Percentiles rank a stretch among this genome's conserved stretches.
Conservation (phyloP, 2,888 invertebrate genomes). For the Sepioteuthis lessoniana region DNA sequence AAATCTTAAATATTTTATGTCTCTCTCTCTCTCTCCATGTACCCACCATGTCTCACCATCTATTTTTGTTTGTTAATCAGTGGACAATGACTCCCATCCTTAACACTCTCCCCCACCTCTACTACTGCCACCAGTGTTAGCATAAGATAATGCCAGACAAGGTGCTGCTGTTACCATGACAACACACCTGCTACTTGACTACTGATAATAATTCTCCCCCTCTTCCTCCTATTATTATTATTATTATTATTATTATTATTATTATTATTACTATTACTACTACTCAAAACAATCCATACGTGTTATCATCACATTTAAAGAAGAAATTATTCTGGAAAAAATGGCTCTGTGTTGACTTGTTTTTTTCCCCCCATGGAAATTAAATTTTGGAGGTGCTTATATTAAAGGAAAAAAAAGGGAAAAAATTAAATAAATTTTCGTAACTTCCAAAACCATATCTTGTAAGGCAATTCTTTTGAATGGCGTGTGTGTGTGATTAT, state of each 20-base stretch:
- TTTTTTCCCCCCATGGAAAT: neutral
- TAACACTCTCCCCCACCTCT: neutral
- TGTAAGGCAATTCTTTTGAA: neutral
- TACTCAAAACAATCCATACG: conserved; percentile 6
- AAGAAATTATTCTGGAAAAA: neutral
- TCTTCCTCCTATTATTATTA: neutral
- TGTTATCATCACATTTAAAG: conserved; percentile 23
- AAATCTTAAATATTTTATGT: neutral
- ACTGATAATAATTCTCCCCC: neutral
- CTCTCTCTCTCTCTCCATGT: neutral
- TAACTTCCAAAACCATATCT: neutral
- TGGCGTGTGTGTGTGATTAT: neutral
- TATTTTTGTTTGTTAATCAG: neutral
- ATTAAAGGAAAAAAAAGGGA: too few species aligned
- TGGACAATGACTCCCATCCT: neutral
- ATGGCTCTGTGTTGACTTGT: neutral
- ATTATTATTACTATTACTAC: neutral
- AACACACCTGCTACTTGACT: neutral
- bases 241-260: neutral
- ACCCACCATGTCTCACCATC: neutral
- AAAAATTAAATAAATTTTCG: neutral
- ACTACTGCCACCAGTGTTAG: neutral
- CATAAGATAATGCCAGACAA: neutral
- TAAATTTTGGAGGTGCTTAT: conserved; percentile 15
- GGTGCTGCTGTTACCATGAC: conserved; percentile 23